These are phyloP conservation scores for Frieseomelitta varia DNA, from an alignment of 1,140 invertebrate genomes.

Conservation along the genomic window DNA sequence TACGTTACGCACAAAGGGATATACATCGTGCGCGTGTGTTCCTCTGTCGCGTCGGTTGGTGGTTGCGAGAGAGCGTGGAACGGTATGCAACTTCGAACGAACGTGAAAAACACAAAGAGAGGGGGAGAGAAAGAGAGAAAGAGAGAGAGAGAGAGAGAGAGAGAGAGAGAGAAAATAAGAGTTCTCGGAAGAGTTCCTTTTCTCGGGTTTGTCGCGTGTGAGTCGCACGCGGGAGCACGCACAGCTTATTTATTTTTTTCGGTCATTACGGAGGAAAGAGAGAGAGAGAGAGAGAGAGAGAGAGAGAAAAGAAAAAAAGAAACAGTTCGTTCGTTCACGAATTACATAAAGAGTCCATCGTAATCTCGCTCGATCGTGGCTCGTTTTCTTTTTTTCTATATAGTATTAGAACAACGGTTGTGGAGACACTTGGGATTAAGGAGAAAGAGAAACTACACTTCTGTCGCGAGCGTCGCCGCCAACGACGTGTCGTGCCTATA, in stretches of 20 bases:
- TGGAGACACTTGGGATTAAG: too few species aligned
- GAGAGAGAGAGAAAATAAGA: constrained; percentile 17
- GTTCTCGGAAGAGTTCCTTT: neutral
- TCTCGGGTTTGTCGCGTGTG: neutral
- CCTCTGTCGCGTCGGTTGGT: neutral
- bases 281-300: too few species aligned
- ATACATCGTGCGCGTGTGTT: neutral
- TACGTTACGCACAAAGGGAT: neutral
- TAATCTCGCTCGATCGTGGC: constrained; percentile 1
- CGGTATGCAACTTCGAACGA: neutral
- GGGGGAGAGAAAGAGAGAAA: too few species aligned
- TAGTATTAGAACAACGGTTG: constrained; percentile 1
- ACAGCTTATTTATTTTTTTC: neutral
- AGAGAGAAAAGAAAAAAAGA: too few species aligned
- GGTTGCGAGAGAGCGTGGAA: neutral
- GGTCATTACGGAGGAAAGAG: neutral
- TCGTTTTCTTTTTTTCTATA: constrained; percentile 1
- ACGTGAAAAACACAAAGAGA: neutral
- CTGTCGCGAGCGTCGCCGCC: constrained; percentile 84
- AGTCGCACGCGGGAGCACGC: constrained; percentile 13
- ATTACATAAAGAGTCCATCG: constrained; percentile 12
- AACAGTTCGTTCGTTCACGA: constrained; percentile 4
- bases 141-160: constrained; percentile 25
- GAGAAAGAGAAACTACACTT: constrained; percentile 82
- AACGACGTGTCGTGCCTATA: constrained; percentile 82